These are phyloP conservation scores for Tachysurus fulvidraco DNA, from an alignment of 2,113 vertebrate genomes.

Conservation along the genomic window DNA sequence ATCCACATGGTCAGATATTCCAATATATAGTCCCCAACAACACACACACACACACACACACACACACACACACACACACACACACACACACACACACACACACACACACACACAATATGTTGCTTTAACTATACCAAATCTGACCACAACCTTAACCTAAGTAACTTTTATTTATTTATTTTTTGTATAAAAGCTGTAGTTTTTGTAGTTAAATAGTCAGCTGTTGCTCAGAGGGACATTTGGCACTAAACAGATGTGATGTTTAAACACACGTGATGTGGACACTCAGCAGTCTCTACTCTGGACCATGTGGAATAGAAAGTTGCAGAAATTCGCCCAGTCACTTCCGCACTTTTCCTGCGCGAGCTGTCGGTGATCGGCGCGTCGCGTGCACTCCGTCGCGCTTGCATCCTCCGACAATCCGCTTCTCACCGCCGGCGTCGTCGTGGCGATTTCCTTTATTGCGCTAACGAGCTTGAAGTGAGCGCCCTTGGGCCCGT, in stretches of 20 bases:
- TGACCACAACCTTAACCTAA: no score
- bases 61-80: no score
- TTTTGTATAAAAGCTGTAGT: no score
- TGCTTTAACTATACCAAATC: no score
- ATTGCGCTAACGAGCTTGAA: slow-evolving; percentile 67
- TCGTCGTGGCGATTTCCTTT: not conserved
- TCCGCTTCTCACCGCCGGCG: not conserved
- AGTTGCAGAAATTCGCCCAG: slow-evolving; percentile 78
- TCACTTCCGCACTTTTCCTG: slow-evolving; percentile 78
- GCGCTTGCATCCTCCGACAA: not conserved
- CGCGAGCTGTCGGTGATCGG: slow-evolving; percentile 69
- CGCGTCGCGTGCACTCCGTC: slow-evolving; percentile 58
- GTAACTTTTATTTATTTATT: no score
- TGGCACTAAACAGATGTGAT: not conserved
- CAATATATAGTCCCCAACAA: no score
- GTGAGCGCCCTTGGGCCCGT: slow-evolving; percentile 73
- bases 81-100: no score
- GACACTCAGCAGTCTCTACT: slow-evolving; percentile 73
- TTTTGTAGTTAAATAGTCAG: no score
- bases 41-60: no score
- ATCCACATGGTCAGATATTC: not conserved
- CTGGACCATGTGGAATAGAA: slow-evolving; percentile 81
- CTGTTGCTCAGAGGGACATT: not conserved
- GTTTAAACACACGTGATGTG: not conserved
- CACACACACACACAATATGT: no score